phyloP scores from a whole-genome alignment of 1,140 invertebrate species.

The Drosophila mojavensis region DNA sequence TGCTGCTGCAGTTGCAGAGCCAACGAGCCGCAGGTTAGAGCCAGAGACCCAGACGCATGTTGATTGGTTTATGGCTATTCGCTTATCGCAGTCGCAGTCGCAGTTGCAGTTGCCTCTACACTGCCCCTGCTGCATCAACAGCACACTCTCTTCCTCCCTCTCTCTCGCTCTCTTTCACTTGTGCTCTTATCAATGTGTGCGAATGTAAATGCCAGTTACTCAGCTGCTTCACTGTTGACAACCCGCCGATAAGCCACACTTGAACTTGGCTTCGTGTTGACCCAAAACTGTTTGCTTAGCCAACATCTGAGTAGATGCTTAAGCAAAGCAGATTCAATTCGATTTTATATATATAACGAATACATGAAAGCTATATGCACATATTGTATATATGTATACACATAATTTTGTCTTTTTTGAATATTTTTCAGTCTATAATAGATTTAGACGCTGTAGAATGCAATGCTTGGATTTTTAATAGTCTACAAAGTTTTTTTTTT shows the following conservation, averaged over 20 bases:
- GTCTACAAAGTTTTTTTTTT: too few relatives aligned
- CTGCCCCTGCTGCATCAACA: background rate
- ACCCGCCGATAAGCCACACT: conserved; percentile 26
- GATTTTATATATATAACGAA: background rate
- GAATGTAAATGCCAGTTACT: conserved; percentile 19
- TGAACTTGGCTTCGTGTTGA: conserved; percentile 23
- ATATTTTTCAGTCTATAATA: too few relatives aligned
- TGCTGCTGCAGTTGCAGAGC: background rate
- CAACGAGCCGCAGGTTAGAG: background rate
- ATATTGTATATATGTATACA: too few relatives aligned
- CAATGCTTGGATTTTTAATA: too few relatives aligned
- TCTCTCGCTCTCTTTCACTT: background rate
- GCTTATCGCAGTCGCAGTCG: conserved; percentile 10
- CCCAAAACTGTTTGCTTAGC: conserved; percentile 8
- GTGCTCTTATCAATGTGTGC: conserved; percentile 24
- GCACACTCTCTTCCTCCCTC: too few relatives aligned
- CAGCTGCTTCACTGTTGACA: conserved; percentile 20
- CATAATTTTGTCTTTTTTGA: too few relatives aligned
- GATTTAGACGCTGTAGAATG: too few relatives aligned
- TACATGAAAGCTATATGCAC: background rate
- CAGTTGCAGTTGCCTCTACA: background rate
- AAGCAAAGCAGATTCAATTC: background rate
- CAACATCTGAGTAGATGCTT: background rate
- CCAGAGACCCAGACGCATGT: background rate
- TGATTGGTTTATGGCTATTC: conserved; percentile 25